Evolutionary conservation across 1,140 invertebrate species (phyloP).

Genomic region (Ectropis grisescens): DNA sequence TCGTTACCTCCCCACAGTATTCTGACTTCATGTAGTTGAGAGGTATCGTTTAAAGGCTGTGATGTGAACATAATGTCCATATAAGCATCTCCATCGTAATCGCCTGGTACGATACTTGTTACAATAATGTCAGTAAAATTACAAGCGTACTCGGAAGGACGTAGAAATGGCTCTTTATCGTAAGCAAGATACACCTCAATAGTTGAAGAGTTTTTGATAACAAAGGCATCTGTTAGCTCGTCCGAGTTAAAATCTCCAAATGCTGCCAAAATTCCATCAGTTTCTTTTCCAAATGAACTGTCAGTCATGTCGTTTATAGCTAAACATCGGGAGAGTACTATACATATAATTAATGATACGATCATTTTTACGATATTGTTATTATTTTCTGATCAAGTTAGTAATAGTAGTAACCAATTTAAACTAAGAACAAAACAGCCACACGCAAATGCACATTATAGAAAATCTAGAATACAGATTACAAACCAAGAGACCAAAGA

Average conservation of each 20-base stretch:
- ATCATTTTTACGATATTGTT: no score
- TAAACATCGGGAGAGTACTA: slow-evolving; percentile 1
- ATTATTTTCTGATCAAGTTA: no score
- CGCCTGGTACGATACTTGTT: slow-evolving; percentile 88
- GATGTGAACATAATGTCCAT: slow-evolving; percentile 92
- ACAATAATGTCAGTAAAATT: slow-evolving; percentile 71
- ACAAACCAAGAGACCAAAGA: no score
- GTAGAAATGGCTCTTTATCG: slow-evolving; percentile 82
- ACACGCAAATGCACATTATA: no score
- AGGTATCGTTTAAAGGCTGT: slow-evolving; percentile 31
- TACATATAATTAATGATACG: slow-evolving; percentile 1
- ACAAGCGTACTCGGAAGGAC: slow-evolving; percentile 71
- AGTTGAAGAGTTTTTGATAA: slow-evolving; percentile 77
- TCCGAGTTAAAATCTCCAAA: slow-evolving; percentile 98
- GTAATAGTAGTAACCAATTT: no score
- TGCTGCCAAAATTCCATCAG: slow-evolving; percentile 85
- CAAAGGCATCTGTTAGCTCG: slow-evolving; percentile 93
- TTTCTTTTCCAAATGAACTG: slow-evolving; percentile 75
- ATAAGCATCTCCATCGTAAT: slow-evolving; percentile 94
- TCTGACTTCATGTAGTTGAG: slow-evolving; percentile 69
- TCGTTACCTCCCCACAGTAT: slow-evolving; percentile 83
- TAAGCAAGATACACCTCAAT: slow-evolving; percentile 80
- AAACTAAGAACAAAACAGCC: no score
- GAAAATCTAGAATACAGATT: no score
- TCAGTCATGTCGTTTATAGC: slow-evolving; percentile 43